A percentile compares a stretch with the other conserved stretches of the same genome.
Evolutionary conservation across 2,888 invertebrate genomes (phyloP).

Genomic region (Drosophila barbarae): DNA sequence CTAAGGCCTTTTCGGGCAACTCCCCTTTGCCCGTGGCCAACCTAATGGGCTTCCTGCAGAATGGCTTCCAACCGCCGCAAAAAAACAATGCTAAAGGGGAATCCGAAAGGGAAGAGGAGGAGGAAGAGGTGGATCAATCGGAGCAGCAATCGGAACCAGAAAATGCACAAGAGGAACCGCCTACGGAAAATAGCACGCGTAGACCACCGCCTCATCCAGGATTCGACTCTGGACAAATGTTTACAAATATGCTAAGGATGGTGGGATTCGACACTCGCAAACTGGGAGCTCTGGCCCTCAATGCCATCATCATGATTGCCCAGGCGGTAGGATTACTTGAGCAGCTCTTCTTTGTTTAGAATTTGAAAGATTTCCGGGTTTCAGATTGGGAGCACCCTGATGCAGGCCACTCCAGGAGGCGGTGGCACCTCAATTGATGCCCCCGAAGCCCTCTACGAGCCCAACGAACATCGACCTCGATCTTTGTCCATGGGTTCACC

Average conservation of each 20-base stretch:
- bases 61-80: conserved; percentile 44
- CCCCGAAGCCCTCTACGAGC: conserved; percentile 65
- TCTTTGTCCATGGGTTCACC: conserved; percentile 79
- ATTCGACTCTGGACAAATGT: conserved; percentile 60
- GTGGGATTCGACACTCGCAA: conserved; percentile 88
- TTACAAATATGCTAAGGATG: conserved; percentile 83
- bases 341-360: too few species aligned
- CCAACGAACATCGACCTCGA: conserved; percentile 68
- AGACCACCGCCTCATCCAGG: conserved; percentile 29
- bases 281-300: conserved; percentile 89
- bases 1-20: conserved; percentile 80
- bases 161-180: conserved; percentile 60
- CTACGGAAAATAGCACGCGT: conserved; percentile 30
- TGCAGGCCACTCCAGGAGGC: conserved; percentile 55
- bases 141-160: conserved; percentile 51
- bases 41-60: conserved; percentile 63
- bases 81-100: conserved; percentile 13
- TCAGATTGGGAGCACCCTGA: conserved; percentile 72
- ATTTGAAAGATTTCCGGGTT: neutral
- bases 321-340: conserved; percentile 84
- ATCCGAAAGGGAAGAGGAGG: conserved; percentile 6
- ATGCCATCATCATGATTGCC: conserved; percentile 90
- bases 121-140: conserved; percentile 32
- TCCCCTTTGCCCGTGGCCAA: conserved; percentile 49
- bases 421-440: conserved; percentile 35